phyloP scores from a whole-genome alignment of 2,888 invertebrate species.

The Subacronicta megacephala region DNA sequence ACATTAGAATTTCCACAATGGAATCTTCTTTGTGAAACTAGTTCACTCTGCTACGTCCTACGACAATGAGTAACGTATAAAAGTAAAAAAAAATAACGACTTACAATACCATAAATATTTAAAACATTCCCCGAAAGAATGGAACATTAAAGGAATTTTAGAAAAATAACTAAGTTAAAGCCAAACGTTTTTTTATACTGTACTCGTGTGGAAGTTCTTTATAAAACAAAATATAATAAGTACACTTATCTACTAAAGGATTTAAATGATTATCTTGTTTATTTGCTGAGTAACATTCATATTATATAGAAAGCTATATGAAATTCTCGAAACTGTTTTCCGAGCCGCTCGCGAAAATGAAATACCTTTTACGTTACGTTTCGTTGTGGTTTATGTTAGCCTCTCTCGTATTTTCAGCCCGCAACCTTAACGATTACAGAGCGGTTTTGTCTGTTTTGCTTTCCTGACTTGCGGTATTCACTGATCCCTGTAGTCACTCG shows the following conservation, averaged over 20 bases:
- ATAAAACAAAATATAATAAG: slow-evolving; percentile 9
- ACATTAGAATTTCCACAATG: no score
- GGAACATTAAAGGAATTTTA: not conserved
- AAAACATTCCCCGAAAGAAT: not conserved
- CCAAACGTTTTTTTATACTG: not conserved
- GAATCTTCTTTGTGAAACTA: slow-evolving; percentile 18
- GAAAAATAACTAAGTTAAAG: no score
- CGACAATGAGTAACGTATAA: slow-evolving; percentile 4
- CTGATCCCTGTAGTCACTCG: slow-evolving; percentile 59
- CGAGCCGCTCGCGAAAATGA: slow-evolving; percentile 58
- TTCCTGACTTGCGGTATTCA: slow-evolving; percentile 62
- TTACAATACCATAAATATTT: not conserved
- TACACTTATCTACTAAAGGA: slow-evolving; percentile 6
- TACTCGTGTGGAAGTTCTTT: slow-evolving; percentile 2
- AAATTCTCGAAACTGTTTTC: slow-evolving; percentile 50
- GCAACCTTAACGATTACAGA: slow-evolving; percentile 61
- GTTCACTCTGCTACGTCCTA: slow-evolving; percentile 7
- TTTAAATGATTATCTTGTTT: slow-evolving; percentile 40
- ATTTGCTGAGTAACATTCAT: slow-evolving; percentile 35
- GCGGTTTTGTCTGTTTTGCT: slow-evolving; percentile 63
- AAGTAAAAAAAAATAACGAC: not conserved
- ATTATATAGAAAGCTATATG: slow-evolving; percentile 36
- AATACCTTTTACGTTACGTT: slow-evolving; percentile 61
- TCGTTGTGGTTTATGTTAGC: slow-evolving; percentile 60
- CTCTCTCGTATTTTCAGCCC: slow-evolving; percentile 56